Base-by-base conservation (phyloP, 1,140 invertebrate genomes). In the Apocrypta bakeri region DNA sequence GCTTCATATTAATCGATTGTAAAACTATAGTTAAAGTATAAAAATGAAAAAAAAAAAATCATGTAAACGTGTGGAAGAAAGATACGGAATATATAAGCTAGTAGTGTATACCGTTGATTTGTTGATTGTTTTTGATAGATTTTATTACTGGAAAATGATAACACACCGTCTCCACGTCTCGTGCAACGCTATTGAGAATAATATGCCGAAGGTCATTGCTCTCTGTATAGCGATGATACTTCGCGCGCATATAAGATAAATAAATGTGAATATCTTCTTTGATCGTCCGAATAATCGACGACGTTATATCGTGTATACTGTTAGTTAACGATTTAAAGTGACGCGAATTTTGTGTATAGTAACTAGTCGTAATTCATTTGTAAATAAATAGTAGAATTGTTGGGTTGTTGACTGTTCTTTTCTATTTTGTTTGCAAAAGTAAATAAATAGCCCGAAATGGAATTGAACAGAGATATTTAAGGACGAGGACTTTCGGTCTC, bases 71-170 rank as follows among this genome's bases (percentile, higher is more conserved):
- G 81, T 79, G 77, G 63, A 79, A 40, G 79, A 61, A 75, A 83
- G 83, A 80, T 21, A 37, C 63, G 75, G 69, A 61, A 37, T 25
- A 81, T 82, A 79, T 87, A 88, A 87, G 85, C 84, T 84, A 85
- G 85, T 90, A 90, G 89, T 89, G 89, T 73, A 85, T 90, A 91
- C 86, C 85, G 91, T 92, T 92, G 88, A 92, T 92, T 85, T 81
- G 89, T 90, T 92, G 72, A 90, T 92, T 90, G 90, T 92, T 91
- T 92, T 89, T 73, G 64, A 89, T 90, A 92, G 90, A 92, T 90
- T 92, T 91, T 92, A 92, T 92, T 90, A 78, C 86, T 81, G 24
- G 21, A 66, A 66, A 79, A 74, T 73, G 17, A 48, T 56, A 72
- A 68, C n/a, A 68, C n/a, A 87, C 87, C 88, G 88, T 89, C 84